These are phyloP conservation scores for Ypsolopha sequella DNA, from an alignment of 2,888 invertebrate species.

Conservation along the genomic window DNA sequence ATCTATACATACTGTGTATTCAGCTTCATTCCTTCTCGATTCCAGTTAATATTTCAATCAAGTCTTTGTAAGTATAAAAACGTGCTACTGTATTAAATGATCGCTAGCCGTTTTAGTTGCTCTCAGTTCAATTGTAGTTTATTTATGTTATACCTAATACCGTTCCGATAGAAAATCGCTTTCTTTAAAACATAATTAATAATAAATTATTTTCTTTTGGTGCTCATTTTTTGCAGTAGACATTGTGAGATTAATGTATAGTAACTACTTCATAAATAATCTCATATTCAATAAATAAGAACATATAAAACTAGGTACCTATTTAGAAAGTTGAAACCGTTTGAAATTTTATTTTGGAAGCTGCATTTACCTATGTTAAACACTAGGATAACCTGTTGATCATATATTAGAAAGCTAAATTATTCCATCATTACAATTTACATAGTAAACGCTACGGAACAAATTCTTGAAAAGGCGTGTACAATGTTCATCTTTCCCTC, in stretches of 20 bases:
- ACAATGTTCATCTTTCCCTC: too few species aligned
- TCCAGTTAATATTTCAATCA: conserved; percentile 13
- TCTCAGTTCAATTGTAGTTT: background rate
- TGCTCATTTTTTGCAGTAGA: conserved; percentile 47
- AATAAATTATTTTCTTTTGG: conserved; percentile 17
- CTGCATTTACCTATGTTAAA: conserved; percentile 40
- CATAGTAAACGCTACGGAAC: too few species aligned
- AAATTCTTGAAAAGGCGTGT: too few species aligned
- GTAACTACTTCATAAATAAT: conserved; percentile 16
- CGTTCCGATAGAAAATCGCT: too few species aligned
- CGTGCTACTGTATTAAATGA: conserved; percentile 42
- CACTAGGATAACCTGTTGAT: conserved; percentile 4
- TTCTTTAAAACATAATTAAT: too few species aligned
- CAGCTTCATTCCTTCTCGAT: conserved; percentile 23
- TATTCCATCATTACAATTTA: too few species aligned
- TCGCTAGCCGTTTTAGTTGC: conserved; percentile 15
- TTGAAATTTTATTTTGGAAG: conserved; percentile 51
- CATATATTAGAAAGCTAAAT: too few species aligned
- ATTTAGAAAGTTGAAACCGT: conserved; percentile 23
- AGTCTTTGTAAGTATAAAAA: background rate
- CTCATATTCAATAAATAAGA: conserved; percentile 16
- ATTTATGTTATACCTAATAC: background rate
- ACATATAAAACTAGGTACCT: conserved; percentile 12
- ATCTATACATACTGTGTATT: background rate
- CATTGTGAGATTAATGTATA: conserved; percentile 17